phyloP scores from a whole-genome alignment of 2,113 vertebrate genomes.

The Microtus montanus region DNA sequence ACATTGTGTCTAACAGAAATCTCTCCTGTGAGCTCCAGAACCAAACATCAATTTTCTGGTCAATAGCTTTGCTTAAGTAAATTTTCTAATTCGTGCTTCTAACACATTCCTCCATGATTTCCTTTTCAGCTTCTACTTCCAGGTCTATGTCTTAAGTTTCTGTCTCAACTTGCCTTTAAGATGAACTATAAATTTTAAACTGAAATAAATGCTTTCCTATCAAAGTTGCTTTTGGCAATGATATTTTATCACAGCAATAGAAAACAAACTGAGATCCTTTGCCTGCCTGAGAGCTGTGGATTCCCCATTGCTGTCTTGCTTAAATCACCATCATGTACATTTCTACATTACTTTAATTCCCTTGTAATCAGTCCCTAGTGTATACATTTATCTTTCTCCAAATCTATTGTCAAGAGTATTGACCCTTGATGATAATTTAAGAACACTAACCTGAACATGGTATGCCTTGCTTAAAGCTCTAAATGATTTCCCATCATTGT shows the following conservation, averaged over 20 bases:
- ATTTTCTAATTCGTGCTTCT: not conserved
- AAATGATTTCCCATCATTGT: constrained; percentile 43
- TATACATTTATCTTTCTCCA: not conserved
- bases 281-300: not conserved
- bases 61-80: not conserved
- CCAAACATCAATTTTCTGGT: not conserved
- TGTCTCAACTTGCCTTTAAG: not conserved
- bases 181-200: not conserved
- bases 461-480: constrained; percentile 16
- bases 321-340: not conserved
- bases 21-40: not conserved
- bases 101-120: not conserved
- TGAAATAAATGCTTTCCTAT: not conserved
- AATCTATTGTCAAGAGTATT: constrained; percentile 46
- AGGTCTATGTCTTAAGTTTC: not conserved
- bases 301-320: not conserved
- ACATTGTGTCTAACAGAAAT: not conserved
- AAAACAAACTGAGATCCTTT: not conserved
- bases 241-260: not conserved
- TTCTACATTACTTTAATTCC: not conserved
- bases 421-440: not conserved
- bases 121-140: not conserved
- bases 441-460: constrained; percentile 17
- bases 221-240: not conserved
- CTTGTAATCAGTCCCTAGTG: not conserved